Conservation (phyloP, 1,140 invertebrate species). For the Drosophila elegans region DNA sequence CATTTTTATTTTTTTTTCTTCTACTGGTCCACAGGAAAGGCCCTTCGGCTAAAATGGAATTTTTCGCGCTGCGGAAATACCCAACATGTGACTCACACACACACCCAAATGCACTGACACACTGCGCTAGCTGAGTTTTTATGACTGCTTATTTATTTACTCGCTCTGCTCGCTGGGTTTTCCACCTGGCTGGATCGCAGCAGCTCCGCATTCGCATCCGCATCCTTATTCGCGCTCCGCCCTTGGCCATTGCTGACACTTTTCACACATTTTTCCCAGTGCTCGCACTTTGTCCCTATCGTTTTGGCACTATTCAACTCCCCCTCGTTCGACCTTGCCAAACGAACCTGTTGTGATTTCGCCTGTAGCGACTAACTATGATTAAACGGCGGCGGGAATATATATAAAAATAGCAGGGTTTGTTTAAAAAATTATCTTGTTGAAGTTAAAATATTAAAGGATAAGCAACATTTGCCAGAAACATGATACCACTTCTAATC, state of each 20-base stretch:
- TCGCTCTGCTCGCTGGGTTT: constrained; percentile 71
- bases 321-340: constrained; percentile 20
- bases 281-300: constrained; percentile 10
- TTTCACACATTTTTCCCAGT: constrained; percentile 70
- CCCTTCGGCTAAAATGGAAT: constrained; percentile 57
- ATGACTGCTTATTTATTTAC: constrained; percentile 82
- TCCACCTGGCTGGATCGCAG: constrained; percentile 65
- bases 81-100: constrained; percentile 58
- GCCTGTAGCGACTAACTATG: constrained; percentile 23
- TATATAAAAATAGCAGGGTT: not conserved
- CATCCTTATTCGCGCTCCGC: constrained; percentile 37
- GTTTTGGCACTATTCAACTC: not conserved
- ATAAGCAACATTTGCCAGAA: too few species aligned
- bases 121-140: constrained; percentile 56
- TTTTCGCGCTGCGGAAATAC: constrained; percentile 50
- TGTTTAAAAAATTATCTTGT: not conserved
- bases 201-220: constrained; percentile 4
- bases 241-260: constrained; percentile 67
- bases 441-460: too few species aligned
- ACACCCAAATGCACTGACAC: constrained; percentile 33
- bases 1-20: not conserved
- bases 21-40: constrained; percentile 15
- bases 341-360: constrained; percentile 70
- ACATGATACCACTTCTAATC: too few species aligned
- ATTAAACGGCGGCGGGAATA: not conserved